phyloP scores from a whole-genome alignment of 2,797 vertebrate genomes.

The Syncerus caffer region DNA sequence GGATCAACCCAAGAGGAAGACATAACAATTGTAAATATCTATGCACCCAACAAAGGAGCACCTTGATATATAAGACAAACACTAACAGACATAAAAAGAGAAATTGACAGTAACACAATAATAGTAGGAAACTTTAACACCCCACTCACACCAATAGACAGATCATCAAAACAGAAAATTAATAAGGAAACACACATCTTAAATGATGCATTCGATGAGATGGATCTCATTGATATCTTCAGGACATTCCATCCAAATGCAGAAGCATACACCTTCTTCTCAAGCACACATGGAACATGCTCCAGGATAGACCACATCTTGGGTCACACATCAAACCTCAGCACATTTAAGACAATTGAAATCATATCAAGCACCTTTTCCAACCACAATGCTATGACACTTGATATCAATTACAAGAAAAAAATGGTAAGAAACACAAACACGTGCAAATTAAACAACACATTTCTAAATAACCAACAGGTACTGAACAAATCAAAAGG shows the following conservation, averaged over 20 bases:
- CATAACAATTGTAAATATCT: neutral
- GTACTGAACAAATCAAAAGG: neutral
- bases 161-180: neutral
- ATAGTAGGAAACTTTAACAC: neutral
- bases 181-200: accelerated
- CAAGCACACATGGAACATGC: neutral
- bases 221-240: neutral
- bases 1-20: neutral
- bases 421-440: neutral
- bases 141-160: neutral
- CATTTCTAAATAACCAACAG: neutral
- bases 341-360: neutral
- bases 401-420: neutral
- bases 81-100: neutral
- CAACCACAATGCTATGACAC: neutral
- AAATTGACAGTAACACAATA: neutral
- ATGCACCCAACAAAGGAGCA: neutral
- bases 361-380: neutral
- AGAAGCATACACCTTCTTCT: neutral
- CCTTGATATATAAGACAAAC: neutral
- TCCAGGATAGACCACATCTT: neutral
- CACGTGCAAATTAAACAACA: neutral
- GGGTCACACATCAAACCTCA: neutral
- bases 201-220: neutral
- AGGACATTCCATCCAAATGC: neutral